A percentile compares a stretch with the other conserved stretches of the same genome.
phyloP scores from a whole-genome alignment of 2,113 vertebrate genomes.

The Engraulis encrasicolus region DNA sequence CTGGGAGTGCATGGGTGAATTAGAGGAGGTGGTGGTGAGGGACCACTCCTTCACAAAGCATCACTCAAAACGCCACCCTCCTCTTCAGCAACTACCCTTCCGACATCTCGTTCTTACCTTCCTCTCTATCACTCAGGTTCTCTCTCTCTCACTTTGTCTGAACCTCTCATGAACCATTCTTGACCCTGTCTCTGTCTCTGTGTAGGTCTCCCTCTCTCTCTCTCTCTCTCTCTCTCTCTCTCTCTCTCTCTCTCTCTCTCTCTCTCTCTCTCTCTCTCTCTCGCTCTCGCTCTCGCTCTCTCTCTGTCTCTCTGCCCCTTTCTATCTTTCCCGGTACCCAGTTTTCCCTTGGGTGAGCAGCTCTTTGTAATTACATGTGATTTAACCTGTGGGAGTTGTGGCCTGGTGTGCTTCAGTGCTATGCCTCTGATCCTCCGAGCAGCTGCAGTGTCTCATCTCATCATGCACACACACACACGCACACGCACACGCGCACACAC shows the following conservation, averaged over 20 bases:
- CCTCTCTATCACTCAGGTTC: too few species aligned
- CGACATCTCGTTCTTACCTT: too few species aligned
- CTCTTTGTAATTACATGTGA: slow-evolving; percentile 47
- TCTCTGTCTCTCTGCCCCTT: neutral
- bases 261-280: neutral
- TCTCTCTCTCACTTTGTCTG: neutral
- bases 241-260: neutral
- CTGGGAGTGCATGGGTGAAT: slow-evolving; percentile 25
- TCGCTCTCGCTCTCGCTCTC: neutral
- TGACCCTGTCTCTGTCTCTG: neutral
- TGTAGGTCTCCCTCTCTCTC: neutral
- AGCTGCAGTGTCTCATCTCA: slow-evolving; percentile 25
- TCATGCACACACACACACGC: neutral
- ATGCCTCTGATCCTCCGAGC: slow-evolving; percentile 22
- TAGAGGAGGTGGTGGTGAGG: slow-evolving; percentile 22
- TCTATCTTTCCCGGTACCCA: neutral
- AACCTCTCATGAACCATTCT: too few species aligned
- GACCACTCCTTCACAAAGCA: too few species aligned
- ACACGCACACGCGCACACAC: neutral
- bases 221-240: neutral
- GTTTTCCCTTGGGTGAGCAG: slow-evolving; percentile 40
- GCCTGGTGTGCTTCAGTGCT: slow-evolving; percentile 21
- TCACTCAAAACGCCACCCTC: too few species aligned
- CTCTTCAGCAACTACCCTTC: too few species aligned
- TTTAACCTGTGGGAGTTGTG: slow-evolving; percentile 45